phyloP scores from a whole-genome alignment of 2,113 vertebrate genomes.

The Mus spicilegus region DNA sequence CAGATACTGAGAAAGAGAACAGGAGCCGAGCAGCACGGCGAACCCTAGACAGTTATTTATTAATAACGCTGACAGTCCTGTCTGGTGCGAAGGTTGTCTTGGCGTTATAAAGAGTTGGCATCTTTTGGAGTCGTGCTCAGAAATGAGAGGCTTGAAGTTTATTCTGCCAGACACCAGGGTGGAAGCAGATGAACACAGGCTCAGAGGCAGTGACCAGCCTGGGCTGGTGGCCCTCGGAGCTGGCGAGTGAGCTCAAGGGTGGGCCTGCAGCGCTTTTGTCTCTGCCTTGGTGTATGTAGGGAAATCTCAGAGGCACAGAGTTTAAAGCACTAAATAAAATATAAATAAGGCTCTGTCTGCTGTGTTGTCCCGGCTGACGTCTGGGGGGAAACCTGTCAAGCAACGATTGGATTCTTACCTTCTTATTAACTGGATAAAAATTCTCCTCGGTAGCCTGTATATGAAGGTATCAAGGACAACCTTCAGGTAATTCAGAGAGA shows the following conservation, averaged over 20 bases:
- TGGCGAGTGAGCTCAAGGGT: fast-evolving
- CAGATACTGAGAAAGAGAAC: not conserved
- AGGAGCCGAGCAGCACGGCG: not conserved
- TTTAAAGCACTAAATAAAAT: conserved; percentile 61
- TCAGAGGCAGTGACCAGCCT: fast-evolving
- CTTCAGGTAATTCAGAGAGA: conserved; percentile 88
- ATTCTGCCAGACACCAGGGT: not conserved
- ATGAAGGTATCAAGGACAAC: conserved; percentile 87
- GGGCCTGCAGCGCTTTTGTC: not conserved
- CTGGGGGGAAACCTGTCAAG: conserved; percentile 29
- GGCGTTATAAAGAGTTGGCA: not conserved
- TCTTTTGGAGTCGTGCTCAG: not conserved
- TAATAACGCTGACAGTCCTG: not conserved
- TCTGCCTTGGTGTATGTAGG: not conserved
- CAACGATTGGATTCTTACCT: conserved; percentile 84
- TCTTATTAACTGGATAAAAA: conserved; percentile 89
- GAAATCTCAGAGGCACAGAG: not conserved
- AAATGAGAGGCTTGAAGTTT: not conserved
- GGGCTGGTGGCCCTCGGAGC: fast-evolving
- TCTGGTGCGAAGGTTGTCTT: not conserved
- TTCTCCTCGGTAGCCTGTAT: conserved; percentile 84
- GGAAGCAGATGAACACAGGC: too few species aligned
- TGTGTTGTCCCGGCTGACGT: not conserved
- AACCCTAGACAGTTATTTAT: not conserved
- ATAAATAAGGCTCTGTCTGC: conserved; percentile 51